A percentile compares a stretch with the other conserved stretches of the same genome.
These are phyloP conservation scores for Nycticebus coucang DNA, from an alignment of 2,113 vertebrate genomes.

Conservation along the genomic window DNA sequence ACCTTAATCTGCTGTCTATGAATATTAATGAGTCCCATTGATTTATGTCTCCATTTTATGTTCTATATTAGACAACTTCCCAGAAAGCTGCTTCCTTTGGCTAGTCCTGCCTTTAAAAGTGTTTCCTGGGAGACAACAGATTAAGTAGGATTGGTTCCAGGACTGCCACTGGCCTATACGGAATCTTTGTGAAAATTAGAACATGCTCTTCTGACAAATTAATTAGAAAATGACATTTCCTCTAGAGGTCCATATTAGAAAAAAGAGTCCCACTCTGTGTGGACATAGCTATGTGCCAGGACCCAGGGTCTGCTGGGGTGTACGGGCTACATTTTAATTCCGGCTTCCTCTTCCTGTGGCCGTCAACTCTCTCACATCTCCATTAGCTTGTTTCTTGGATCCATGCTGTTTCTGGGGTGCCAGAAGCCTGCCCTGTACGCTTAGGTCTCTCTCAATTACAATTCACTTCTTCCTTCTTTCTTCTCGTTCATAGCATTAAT, in stretches of 20 bases:
- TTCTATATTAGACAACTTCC: conserved; percentile 65
- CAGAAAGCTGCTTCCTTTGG: conserved; percentile 56
- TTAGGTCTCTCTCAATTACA: background rate
- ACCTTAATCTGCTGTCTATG: conserved; percentile 73
- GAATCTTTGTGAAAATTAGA: background rate
- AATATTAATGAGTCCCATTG: conserved; percentile 74
- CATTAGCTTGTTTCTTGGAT: background rate
- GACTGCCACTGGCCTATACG: background rate
- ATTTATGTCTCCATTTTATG: conserved; percentile 70
- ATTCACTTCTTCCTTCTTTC: background rate
- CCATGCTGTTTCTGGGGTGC: background rate
- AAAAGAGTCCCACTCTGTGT: background rate
- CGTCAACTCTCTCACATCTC: background rate
- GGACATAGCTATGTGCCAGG: background rate
- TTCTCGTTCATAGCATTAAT: background rate
- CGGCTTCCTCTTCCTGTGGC: background rate
- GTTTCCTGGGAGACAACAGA: background rate
- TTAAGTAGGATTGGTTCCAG: background rate
- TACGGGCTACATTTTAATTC: background rate
- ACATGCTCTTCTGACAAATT: background rate
- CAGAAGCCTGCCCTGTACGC: background rate
- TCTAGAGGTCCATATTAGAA: background rate
- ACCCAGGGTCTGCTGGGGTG: background rate
- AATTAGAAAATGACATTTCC: background rate
- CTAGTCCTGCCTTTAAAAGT: background rate